Percentiles rank a stretch among this genome's conserved stretches.
Conservation (phyloP, 2,113 vertebrate genomes). For the Dromas ardeola region DNA sequence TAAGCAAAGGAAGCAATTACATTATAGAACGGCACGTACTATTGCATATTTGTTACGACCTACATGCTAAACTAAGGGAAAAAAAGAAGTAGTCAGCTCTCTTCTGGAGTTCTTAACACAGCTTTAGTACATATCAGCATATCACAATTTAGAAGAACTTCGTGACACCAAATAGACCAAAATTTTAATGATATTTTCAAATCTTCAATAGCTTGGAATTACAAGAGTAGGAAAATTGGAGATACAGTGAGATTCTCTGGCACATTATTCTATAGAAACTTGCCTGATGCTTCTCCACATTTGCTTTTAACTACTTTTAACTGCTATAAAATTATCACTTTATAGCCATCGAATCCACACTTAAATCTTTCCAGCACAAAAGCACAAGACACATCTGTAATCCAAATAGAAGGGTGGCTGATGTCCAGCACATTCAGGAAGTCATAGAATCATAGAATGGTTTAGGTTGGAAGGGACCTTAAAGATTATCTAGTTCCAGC, state of each 20-base stretch:
- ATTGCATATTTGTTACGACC: neutral
- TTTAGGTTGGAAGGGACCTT: no score
- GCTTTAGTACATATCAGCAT: neutral
- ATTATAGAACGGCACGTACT: neutral
- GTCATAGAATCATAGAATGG: no score
- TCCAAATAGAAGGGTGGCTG: neutral
- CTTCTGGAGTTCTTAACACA: neutral
- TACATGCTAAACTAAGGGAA: neutral
- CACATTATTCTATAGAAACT: neutral
- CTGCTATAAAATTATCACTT: neutral
- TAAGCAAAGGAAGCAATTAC: neutral
- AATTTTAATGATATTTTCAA: neutral
- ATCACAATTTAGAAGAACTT: neutral
- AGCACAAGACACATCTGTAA: neutral
- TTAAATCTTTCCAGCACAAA: neutral
- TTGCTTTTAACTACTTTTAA: neutral
- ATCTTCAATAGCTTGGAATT: neutral
- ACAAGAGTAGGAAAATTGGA: neutral
- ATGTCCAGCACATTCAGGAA: neutral
- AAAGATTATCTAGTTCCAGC: no score
- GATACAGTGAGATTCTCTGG: neutral
- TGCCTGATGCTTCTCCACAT: neutral
- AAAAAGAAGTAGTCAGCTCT: neutral
- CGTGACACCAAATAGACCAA: neutral
- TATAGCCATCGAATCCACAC: neutral